phyloP scores from a whole-genome alignment of 2,113 vertebrate genomes.

The Hippoglossus stenolepis region DNA sequence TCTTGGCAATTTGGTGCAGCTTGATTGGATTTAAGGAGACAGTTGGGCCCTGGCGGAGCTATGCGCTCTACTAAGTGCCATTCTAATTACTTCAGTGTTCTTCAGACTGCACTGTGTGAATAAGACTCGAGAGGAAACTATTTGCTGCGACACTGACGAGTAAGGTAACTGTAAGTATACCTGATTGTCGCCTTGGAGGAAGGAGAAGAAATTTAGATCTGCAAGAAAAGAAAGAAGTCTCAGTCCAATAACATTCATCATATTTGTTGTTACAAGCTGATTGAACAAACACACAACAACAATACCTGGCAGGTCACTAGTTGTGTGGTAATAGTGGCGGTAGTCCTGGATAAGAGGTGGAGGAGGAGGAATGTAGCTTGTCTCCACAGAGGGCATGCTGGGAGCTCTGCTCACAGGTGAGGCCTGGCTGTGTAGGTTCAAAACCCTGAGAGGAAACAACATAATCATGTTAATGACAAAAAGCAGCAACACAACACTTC shows the following conservation, averaged over 20 bases:
- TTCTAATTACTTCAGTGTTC: too few species aligned
- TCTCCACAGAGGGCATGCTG: conserved; percentile 94
- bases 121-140: not conserved
- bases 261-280: not conserved
- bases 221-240: conserved; percentile 57
- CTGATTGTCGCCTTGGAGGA: conserved; percentile 99
- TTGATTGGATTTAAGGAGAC: too few species aligned
- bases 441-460: conserved; percentile 76
- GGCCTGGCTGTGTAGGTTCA: conserved; percentile 92
- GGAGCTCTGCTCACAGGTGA: conserved; percentile 94
- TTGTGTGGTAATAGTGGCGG: conserved; percentile 94
- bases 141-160: not conserved
- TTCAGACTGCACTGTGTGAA: not conserved
- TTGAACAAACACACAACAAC: not conserved
- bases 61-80: too few species aligned
- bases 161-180: conserved; percentile 75
- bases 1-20: too few species aligned
- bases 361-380: conserved; percentile 93
- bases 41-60: too few species aligned
- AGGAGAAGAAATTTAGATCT: conserved; percentile 99
- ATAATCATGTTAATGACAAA: not conserved
- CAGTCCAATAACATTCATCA: not conserved
- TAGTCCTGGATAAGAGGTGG: conserved; percentile 96
- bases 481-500: not conserved
- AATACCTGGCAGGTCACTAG: conserved; percentile 93